Base-by-base conservation (phyloP, 2,113 vertebrate genomes). In the Naja naja region DNA sequence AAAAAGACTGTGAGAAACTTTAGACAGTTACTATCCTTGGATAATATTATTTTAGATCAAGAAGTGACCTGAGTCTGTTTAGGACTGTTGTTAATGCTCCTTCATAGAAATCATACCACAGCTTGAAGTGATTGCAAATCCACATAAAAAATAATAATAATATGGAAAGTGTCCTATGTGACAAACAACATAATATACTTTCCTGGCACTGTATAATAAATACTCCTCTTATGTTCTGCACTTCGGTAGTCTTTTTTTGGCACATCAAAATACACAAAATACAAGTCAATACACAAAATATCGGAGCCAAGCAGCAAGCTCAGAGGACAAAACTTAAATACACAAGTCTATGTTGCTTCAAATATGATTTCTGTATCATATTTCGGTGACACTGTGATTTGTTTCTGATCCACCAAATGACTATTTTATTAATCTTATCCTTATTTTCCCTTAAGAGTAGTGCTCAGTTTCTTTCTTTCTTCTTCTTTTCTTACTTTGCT, bases 181-280 rank as follows among this genome's bases (percentile, higher is more conserved):
- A 43, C 18, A 81, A 81, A 81, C 34, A 81, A 81, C 87, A 89
- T n/a, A 89, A 23, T 34, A 58, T 1, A 9, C 22, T 14, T 60
- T 45, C 3, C 0, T 0, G 54, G 0, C 0, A 93, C 49, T 43
- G 34, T 27, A 0, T 64, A 92, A 86, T 49, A 86, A 56, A 43
- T 25, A 18, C 8, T 55, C 74, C 0, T 0, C 0, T 0, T 60
- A 89, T 49, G 27, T 14, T 85, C 58, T 49, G 74, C 20, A 90
- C 53, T 85, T 93, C 16, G 49, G 85, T 85, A 85, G n/a, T 54
- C 20, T 54, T 30, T 27, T 3, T 0, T 55, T 30, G 58, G 1
- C 39, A 58, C 8, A 25, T 55, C 10, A 18, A 22, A 58, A 88
- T 23, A 8, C 14, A 53, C n/a, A 25, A 5, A 88, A 93, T 6